Conservation (phyloP, 1,140 invertebrate genomes). For the Zeugodacus cucurbitae region DNA sequence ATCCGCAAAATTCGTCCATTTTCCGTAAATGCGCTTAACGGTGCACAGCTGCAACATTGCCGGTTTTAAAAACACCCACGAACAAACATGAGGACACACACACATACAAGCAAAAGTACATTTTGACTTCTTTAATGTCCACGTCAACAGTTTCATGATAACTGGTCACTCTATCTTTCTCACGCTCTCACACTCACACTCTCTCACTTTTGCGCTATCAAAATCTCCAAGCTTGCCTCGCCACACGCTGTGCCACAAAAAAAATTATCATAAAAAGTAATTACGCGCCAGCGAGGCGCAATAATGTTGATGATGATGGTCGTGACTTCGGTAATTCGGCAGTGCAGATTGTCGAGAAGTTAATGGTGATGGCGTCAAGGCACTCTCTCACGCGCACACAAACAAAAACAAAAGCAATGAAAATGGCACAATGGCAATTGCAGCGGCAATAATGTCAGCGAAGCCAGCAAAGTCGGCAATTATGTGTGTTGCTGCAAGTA, state of each 20-base stretch:
- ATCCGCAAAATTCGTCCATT: not conserved
- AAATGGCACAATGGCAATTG: not conserved
- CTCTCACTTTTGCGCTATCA: too few species aligned
- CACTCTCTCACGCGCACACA: not conserved
- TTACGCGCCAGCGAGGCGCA: constrained; percentile 24
- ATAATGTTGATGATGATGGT: not conserved
- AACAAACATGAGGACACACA: not conserved
- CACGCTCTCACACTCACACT: not conserved
- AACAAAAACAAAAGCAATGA: not conserved
- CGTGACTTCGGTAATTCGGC: not conserved
- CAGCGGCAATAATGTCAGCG: not conserved
- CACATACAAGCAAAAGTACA: not conserved
- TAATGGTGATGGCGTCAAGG: constrained; percentile 13
- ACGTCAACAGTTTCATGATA: not conserved
- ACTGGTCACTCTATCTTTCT: not conserved
- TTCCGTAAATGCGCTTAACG: not conserved
- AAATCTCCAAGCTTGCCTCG: not conserved
- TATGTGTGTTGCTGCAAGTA: not conserved
- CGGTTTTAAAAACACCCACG: not conserved
- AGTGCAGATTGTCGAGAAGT: constrained; percentile 19
- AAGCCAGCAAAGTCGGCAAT: not conserved
- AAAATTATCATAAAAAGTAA: constrained; percentile 36
- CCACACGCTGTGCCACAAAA: not conserved
- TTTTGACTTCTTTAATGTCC: not conserved
- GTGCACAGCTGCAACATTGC: not conserved